Evolutionary conservation across 2,888 invertebrate genomes (phyloP), one percentile per base, ranked within the genome.

Genomic region (Pocota personata): DNA sequence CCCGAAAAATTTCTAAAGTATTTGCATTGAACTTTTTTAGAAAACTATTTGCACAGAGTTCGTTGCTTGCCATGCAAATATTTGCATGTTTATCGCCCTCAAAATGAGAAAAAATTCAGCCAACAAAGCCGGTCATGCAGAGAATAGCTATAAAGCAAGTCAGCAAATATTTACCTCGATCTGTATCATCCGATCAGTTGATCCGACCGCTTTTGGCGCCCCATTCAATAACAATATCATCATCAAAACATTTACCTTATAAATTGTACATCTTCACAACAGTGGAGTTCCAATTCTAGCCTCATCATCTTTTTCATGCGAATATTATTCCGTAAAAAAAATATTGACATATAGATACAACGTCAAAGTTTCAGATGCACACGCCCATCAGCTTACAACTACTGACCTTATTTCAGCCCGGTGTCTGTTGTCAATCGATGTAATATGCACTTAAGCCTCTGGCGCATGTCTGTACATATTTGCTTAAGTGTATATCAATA

Each of bases 331-430:
- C 19, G 2, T 3, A 16, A n/a, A 21, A 19, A 48, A 48, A 48
- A 19, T 21, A 48, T 12, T 21, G 16, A 21, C 21, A 16, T 12
- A 21, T n/a, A n/a, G n/a, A n/a, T n/a, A n/a, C n/a, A 10, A 48
- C 21, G 48, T 21, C 48, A 48, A 4, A 21, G 48, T 19, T 21
- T 10, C 3, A 10, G 35, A 10, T 7, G 21, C 19, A 48, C 48
- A 21, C 16, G 8, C 43, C 40, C 6, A 6, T 14, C 14, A n/a
- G 27, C 0, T 8, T 52, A 27, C 62, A 48, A 48, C 64, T 66
- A 35, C 66, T 66, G 66, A 66, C 66, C 66, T 35, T 35, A 50
- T 66, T 66, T 32, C 66, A 32, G 66, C 32, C 19, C 19, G 48
- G n/a, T 27, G 40, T 14, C 14, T 3, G 14, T 24, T 60, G 66